Evolutionary conservation across 2,113 vertebrate genomes (phyloP), one percentile per base, ranked within the genome.

Genomic region (Peromyscus maniculatus): DNA sequence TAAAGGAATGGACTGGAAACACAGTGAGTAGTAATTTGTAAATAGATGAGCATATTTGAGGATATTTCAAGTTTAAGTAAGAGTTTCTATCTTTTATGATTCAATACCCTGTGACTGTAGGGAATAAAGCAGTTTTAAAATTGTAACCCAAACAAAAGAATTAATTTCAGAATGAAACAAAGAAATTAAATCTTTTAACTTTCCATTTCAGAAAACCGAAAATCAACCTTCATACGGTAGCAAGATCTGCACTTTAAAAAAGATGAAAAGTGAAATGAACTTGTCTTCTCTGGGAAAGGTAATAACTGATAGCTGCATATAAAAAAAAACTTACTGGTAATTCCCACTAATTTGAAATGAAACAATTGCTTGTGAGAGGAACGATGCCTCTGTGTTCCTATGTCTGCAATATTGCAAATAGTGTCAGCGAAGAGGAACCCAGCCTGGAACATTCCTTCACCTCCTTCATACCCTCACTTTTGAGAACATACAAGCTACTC

Each of bases 251-350:
- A 16, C 67, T 11, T 36, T 7, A 9, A 17, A 16, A 31, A 36
- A 71, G 15, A 55, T 55, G 12, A 15, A 36, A 2, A 26, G 7
- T 71, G 33, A 17, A 12, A 28, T 17, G 15, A 7, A 17, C 33
- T 5, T 71, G 6, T 2, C 3, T 75, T 4, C 72, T 75, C 17
- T 17, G 7, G 19, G 7, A 19, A 6, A n/a, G 17, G 1, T 8
- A 21, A 15, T 10, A 21, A 21, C 7, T 74, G n/a, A 74, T 1
- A 17, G 1, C 7, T 4, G 7, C 39, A 9, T 10, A 22, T 3
- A 39, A 3, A 39, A 39, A 74, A 15, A 52, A 2, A 17, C n/a
- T 8, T 39, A 4, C 39, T 36, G 69, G 69, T 71, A 71, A 74
- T 22, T 39, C 71, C 71, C 12, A 39, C 13, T 16, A 8, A n/a